Base-by-base conservation (phyloP, 2,113 vertebrate species). In the Pteruthius melanotis region DNA sequence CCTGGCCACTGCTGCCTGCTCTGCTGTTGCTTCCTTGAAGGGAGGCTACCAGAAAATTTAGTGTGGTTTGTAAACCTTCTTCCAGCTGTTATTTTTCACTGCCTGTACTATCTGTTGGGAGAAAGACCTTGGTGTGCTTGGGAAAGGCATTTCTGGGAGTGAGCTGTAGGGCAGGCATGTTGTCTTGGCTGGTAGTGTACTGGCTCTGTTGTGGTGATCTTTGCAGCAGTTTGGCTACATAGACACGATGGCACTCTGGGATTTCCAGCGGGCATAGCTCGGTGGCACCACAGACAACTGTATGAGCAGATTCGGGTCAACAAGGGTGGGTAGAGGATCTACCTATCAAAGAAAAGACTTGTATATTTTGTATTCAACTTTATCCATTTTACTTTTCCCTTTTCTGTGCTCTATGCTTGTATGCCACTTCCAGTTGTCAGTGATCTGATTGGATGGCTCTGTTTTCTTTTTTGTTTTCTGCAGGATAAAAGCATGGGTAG, bases 401-500 rank as follows among this genome's bases (percentile, higher is more conserved):
- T 65, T 79, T 80, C 49, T 64, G 23, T 78, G 15, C 30, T 69
- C 2, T 37, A 5, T n/a, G 45, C 40, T 49, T 28, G 1, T 31
- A 60, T 33, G 13, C 6, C 39, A n/a, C 23, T 69, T 88, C 40
- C 5, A 42, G 74, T 81, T 89, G 16, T 18, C 22, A 54, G 21
- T 88, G 65, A 49, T 77, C 64, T 98, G 56, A 98, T n/a, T 23
- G 22, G 39, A 79, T 31, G 8, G 42, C 26, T 96, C 10, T 92
- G 47, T 80, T 80, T 84, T 74, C 22, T 83, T 80, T 91, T 89
- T 96, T 97, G 44, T 33, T 97, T 96, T 86, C 50, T 91, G 33
- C 90, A 99, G 99, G 95, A 99, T 99, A 97, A 99, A 99, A 94
- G 98, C 98, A 71, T 99, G 99, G 99, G 99, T 99, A 83, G 99